phyloP scores from a whole-genome alignment of 2,888 invertebrate species.

The Druceiella hillmani region DNA sequence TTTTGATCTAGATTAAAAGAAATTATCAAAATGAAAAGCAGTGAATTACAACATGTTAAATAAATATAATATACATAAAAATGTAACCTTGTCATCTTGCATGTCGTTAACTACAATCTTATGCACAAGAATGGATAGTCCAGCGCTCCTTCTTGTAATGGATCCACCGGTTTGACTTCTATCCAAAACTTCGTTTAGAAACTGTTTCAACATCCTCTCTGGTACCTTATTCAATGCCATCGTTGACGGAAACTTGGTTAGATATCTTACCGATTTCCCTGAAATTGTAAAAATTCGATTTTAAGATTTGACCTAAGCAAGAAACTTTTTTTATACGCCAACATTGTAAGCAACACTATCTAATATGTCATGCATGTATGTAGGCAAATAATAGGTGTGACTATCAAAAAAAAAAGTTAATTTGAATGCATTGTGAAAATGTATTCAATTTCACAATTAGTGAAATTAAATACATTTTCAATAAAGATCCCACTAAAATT shows the following conservation, averaged over 20 bases:
- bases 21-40: too few species aligned
- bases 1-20: not conserved
- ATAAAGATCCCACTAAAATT: too few species aligned
- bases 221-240: slow-evolving; percentile 37
- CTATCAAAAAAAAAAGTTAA: too few species aligned
- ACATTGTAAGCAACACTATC: too few species aligned
- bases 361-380: too few species aligned
- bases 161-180: slow-evolving; percentile 44
- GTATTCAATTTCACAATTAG: too few species aligned
- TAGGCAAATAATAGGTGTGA: too few species aligned
- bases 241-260: slow-evolving; percentile 35
- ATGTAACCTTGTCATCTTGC: slow-evolving; percentile 44
- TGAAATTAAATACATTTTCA: too few species aligned
- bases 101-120: slow-evolving; percentile 65
- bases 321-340: too few species aligned
- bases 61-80: not conserved
- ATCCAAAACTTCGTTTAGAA: slow-evolving; percentile 41
- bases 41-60: not conserved
- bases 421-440: too few species aligned
- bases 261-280: slow-evolving; percentile 47
- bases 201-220: slow-evolving; percentile 34
- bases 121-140: slow-evolving; percentile 71
- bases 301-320: not conserved
- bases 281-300: slow-evolving; percentile 18
- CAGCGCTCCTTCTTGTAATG: slow-evolving; percentile 72